Evolutionary conservation across 2,797 vertebrate genomes (phyloP), one percentile per base, ranked within the genome.

Genomic region (Antennarius maculatus): DNA sequence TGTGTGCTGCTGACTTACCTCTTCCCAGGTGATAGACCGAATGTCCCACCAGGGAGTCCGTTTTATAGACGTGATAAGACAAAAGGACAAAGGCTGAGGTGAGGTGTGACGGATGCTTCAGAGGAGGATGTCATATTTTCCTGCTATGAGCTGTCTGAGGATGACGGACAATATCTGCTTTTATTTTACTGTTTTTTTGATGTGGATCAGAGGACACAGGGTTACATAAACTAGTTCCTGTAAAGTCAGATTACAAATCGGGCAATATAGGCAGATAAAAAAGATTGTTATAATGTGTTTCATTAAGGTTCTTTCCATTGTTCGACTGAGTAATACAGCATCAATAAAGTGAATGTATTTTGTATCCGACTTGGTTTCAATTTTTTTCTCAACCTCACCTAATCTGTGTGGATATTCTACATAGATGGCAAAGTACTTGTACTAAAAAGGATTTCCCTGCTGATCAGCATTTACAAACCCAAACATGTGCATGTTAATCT

Each of bases 61-160:
- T 65, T 78, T 74, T 84, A 87, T 78, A 70, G 43, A 18, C 10
- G 11, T 16, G 46, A 80, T 67, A 84, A 66, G 43, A 48, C 3
- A 16, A 34, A 34, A 31, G 66, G 53, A 34, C 79, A 79, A 82
- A 81, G 77, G 65, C 56, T 47, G 12, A 23, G 14, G 5, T 31
- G 14, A 49, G 11, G 54, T 69, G 29, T 34, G 50, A 57, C 13
- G 8, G 9, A 69, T 8, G 27, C 49, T 47, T 60, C 12, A 37
- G 17, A 28, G 47, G 3, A 41, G 2, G 6, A 62, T 49, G 5
- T 39, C 27, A 13, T n/a, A 13, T 46, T 27, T 45, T 2, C 6
- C 31, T 37, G 12, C 41, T 43, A 14, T 47, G 16, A 60, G 6
- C 9, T 43, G 2, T 69, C 6, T 23, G 34, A 52, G 29, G n/a